These are phyloP conservation scores for Anniella stebbinsi DNA, from an alignment of 2,797 vertebrate species.

Conservation along the genomic window DNA sequence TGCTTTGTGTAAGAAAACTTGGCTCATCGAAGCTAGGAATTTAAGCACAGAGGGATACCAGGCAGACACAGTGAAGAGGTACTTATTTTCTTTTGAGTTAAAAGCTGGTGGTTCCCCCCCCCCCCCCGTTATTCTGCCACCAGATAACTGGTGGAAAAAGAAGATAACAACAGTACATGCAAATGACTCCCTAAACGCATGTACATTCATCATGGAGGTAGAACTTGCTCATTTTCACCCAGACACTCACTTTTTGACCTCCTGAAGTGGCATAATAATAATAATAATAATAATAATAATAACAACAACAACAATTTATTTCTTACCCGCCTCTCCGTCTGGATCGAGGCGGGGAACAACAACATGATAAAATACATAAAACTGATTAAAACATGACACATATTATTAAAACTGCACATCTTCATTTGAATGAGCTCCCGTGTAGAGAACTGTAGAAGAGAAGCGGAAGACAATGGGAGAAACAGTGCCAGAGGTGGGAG, in stretches of 20 bases:
- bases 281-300: too few relatives aligned
- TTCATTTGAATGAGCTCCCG: not conserved
- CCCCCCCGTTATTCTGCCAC: not conserved
- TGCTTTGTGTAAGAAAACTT: constrained; percentile 2
- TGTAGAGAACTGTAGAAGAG: not conserved
- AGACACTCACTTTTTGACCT: not conserved
- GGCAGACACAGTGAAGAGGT: not conserved
- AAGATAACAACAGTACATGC: not conserved
- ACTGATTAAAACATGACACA: too few relatives aligned
- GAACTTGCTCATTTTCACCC: not conserved
- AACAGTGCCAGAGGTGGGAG: not conserved
- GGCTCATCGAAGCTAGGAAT: not conserved
- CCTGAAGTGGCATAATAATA: not conserved
- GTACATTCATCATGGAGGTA: not conserved
- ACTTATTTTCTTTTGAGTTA: constrained; percentile 20
- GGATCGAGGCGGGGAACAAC: too few relatives aligned
- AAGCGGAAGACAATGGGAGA: not conserved
- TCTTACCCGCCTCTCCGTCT: too few relatives aligned
- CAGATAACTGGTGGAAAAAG: not conserved
- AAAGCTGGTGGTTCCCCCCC: too few relatives aligned
- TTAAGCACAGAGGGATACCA: not conserved
- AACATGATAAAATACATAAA: too few relatives aligned
- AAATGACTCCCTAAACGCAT: not conserved
- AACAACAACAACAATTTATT: too few relatives aligned
- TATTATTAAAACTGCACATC: too few relatives aligned